These are phyloP conservation scores for Bothrops alternatus DNA, from an alignment of 2,797 vertebrate genomes.

Conservation along the genomic window DNA sequence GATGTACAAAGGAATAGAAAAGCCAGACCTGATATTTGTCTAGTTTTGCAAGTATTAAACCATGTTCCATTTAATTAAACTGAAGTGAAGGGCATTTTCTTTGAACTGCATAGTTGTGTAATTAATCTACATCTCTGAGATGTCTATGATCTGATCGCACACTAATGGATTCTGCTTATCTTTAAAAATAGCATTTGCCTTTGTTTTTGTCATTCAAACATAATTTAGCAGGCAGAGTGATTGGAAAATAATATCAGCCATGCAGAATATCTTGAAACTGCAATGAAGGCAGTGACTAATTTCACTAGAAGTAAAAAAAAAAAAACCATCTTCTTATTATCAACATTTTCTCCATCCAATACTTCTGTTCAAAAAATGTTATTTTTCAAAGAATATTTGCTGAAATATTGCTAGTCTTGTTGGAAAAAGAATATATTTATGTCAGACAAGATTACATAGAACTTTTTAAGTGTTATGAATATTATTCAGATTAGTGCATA, in stretches of 20 bases:
- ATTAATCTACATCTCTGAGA: constrained; percentile 41
- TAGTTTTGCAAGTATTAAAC: not conserved
- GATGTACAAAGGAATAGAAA: constrained; percentile 12
- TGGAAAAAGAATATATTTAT: constrained; percentile 26
- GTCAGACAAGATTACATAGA: not conserved
- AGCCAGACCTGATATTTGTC: not conserved
- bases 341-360: constrained; percentile 53
- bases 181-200: constrained; percentile 61
- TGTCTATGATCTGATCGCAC: constrained; percentile 47
- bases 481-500: not conserved
- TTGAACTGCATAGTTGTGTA: constrained; percentile 44
- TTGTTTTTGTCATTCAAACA: constrained; percentile 62
- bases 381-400: not conserved
- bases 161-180: constrained; percentile 54
- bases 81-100: constrained; percentile 43
- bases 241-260: constrained; percentile 57
- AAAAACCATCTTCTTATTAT: constrained; percentile 34
- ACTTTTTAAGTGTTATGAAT: not conserved
- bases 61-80: constrained; percentile 20
- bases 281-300: constrained; percentile 50
- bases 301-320: constrained; percentile 53
- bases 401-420: constrained; percentile 36
- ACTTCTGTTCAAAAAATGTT: not conserved
- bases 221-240: constrained; percentile 54
- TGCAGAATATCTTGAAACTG: constrained; percentile 51